Percentiles rank a stretch among this genome's conserved stretches.
Evolutionary conservation across 2,797 vertebrate species (phyloP).

Genomic region (Amblyraja radiata): DNA sequence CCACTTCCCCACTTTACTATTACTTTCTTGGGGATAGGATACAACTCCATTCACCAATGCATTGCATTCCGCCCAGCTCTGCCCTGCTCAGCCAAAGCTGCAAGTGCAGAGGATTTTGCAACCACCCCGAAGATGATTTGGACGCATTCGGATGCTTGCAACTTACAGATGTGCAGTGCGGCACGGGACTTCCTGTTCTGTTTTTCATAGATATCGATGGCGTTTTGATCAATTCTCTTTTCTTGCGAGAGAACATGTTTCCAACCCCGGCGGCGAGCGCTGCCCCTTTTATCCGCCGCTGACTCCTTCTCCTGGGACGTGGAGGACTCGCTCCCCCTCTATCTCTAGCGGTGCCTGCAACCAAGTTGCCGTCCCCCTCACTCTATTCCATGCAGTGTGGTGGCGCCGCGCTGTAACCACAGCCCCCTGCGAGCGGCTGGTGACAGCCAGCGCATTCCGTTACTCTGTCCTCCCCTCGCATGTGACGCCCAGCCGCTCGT

Average conservation of each 20-base stretch:
- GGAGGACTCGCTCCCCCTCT: background rate
- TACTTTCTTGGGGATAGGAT: background rate
- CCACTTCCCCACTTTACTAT: background rate
- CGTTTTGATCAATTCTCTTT: constrained; percentile 86
- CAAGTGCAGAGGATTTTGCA: background rate
- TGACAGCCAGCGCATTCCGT: constrained; percentile 1
- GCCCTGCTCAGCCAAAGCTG: background rate
- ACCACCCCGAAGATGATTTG: background rate
- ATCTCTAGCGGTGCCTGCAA: no score
- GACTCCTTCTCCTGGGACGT: constrained; percentile 41
- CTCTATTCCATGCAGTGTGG: background rate
- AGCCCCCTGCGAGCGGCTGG: background rate
- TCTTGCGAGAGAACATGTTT: constrained; percentile 87
- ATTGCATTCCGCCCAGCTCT: background rate
- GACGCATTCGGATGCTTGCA: constrained; percentile 38
- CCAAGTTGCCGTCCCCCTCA: background rate
- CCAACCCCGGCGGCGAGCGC: background rate
- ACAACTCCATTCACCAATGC: background rate
- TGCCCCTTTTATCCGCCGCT: background rate
- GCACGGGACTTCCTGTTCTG: constrained; percentile 78
- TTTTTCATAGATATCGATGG: constrained; percentile 94
- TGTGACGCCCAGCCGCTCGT: background rate
- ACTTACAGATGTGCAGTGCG: constrained; percentile 70
- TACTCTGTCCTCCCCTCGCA: background rate
- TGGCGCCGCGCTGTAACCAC: background rate